A percentile compares a stretch with the other conserved stretches of the same genome.
These are phyloP conservation scores for Sinocyclocheilus anshuiensis DNA, from an alignment of 2,113 vertebrate genomes.

Conservation along the genomic window DNA sequence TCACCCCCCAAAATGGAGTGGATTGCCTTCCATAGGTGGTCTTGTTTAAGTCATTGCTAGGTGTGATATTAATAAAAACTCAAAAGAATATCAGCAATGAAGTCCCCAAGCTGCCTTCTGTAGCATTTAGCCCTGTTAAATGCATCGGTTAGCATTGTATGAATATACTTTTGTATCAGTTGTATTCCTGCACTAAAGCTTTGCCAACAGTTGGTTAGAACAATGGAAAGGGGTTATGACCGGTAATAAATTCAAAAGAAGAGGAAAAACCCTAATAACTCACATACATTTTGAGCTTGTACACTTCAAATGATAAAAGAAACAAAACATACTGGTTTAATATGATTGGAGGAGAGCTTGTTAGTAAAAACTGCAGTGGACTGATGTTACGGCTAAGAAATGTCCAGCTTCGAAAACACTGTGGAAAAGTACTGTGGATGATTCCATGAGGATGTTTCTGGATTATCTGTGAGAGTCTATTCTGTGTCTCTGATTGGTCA, in stretches of 20 bases:
- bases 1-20: conserved; percentile 29
- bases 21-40: conserved; percentile 17
- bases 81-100: conserved; percentile 58
- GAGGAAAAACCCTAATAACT: not conserved
- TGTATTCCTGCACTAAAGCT: conserved; percentile 18
- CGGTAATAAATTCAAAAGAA: conserved; percentile 14
- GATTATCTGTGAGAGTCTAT: conserved; percentile 78
- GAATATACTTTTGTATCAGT: conserved; percentile 4
- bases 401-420: conserved; percentile 56
- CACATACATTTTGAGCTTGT: conserved; percentile 29
- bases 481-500: conserved; percentile 83
- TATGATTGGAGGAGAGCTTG: conserved; percentile 35
- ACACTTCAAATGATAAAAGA: conserved; percentile 22
- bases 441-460: conserved; percentile 80
- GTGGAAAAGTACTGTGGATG: conserved; percentile 59
- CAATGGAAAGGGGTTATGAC: conserved; percentile 20
- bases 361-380: conserved; percentile 41
- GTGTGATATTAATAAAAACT: not conserved
- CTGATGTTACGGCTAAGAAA: conserved; percentile 30
- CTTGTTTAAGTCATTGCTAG: conserved; percentile 18
- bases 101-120: conserved; percentile 71
- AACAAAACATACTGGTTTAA: conserved; percentile 13
- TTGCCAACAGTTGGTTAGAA: conserved; percentile 29
- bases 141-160: conserved; percentile 32
- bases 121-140: conserved; percentile 70